Conservation (phyloP, 2,888 invertebrate genomes). For the Sphaerophoria taeniata region DNA sequence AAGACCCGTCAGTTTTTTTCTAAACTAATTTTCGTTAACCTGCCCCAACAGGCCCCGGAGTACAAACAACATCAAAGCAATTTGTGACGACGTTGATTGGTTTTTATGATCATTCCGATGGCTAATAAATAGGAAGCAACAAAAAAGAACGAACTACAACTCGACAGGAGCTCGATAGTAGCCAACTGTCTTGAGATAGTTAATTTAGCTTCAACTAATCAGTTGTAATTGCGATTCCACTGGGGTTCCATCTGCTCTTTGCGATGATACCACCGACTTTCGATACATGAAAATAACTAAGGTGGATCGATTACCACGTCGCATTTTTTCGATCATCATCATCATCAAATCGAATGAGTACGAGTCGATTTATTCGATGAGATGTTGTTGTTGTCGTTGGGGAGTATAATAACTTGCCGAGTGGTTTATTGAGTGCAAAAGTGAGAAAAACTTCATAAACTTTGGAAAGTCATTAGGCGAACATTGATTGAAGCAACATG, state of each 20-base stretch:
- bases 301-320: constrained; percentile 58
- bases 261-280: constrained; percentile 4
- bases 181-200: constrained; percentile 54
- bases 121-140: constrained; percentile 34
- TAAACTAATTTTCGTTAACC: neutral
- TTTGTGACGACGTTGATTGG: constrained; percentile 75
- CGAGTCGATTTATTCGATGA: neutral
- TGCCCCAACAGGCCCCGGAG: constrained; percentile 16
- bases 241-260: constrained; percentile 41
- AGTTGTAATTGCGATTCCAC: constrained; percentile 73
- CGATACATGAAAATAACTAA: constrained; percentile 30
- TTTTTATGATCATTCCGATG: constrained; percentile 74
- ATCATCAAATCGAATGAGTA: constrained; percentile 29
- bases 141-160: constrained; percentile 33
- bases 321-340: constrained; percentile 53
- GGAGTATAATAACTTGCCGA: constrained; percentile 11
- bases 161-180: constrained; percentile 42
- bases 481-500: constrained; percentile 34
- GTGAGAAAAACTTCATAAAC: constrained; percentile 61
- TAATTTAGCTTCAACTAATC: constrained; percentile 73
- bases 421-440: constrained; percentile 45
- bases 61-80: constrained; percentile 67
- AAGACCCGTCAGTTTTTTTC: constrained; percentile 26
- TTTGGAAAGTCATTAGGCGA: constrained; percentile 58
- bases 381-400: constrained; percentile 2